phyloP scores from a whole-genome alignment of 2,888 invertebrate genomes.

The Melieria omissa region DNA sequence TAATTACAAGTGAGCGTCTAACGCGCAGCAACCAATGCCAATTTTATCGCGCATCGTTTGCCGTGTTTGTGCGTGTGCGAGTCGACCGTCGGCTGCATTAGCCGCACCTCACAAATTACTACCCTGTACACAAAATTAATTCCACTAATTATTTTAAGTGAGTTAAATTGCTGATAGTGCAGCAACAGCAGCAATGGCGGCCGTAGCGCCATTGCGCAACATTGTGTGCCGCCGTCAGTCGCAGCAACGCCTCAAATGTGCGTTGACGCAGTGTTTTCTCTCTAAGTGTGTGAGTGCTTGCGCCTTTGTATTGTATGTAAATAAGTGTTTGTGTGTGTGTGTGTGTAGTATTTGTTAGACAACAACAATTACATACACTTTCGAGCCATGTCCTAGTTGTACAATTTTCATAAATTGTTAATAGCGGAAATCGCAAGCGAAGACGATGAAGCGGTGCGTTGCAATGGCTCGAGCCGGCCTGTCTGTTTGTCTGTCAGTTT shows the following conservation, averaged over 20 bases:
- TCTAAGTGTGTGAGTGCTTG: background rate
- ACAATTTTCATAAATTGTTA: constrained; percentile 35
- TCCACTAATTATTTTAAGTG: constrained; percentile 36
- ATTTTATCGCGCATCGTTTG: too few relatives aligned
- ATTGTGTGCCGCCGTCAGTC: too few relatives aligned
- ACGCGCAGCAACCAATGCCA: too few relatives aligned
- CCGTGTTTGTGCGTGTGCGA: background rate
- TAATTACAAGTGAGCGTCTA: too few relatives aligned
- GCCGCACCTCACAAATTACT: constrained; percentile 26
- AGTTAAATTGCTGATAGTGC: constrained; percentile 27
- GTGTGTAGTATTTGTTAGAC: constrained; percentile 28
- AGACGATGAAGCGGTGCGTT: background rate
- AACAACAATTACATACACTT: constrained; percentile 33
- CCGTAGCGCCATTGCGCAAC: background rate
- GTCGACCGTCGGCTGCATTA: too few relatives aligned
- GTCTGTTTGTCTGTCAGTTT: too few relatives aligned
- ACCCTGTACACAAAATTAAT: constrained; percentile 36
- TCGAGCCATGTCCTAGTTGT: background rate
- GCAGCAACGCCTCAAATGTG: too few relatives aligned
- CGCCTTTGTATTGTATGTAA: background rate
- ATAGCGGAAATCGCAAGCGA: constrained; percentile 20
- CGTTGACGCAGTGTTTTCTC: too few relatives aligned
- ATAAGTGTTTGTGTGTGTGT: constrained; percentile 10
- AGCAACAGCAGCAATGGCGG: background rate
- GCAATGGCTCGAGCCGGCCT: too few relatives aligned